These are phyloP conservation scores for Callosobruchus maculatus DNA, from an alignment of 2,888 invertebrate genomes.

Conservation along the genomic window DNA sequence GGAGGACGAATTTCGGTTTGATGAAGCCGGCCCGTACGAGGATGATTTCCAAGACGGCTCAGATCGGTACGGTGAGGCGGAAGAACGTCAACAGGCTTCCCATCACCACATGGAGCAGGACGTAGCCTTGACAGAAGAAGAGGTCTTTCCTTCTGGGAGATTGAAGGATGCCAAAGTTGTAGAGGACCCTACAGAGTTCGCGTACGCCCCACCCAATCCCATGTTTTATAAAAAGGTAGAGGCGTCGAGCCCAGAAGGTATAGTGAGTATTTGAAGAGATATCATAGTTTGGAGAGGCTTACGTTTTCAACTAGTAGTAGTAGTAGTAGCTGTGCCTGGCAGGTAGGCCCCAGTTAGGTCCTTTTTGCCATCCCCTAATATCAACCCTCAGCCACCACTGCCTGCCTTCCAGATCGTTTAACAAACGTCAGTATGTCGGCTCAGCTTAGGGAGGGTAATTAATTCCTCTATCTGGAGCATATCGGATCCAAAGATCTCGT, in stretches of 20 bases:
- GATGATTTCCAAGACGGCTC: background rate
- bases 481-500: too few species aligned
- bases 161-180: constrained; percentile 27
- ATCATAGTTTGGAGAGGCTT: background rate
- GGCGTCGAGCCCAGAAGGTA: background rate
- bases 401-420: too few species aligned
- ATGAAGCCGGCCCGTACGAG: background rate
- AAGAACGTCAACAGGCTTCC: background rate
- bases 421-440: too few species aligned
- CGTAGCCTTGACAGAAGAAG: constrained; percentile 4
- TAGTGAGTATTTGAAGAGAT: background rate
- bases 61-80: background rate
- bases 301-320: background rate
- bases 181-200: constrained; percentile 42
- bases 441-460: too few species aligned
- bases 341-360: too few species aligned
- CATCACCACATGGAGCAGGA: constrained; percentile 4
- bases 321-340: too few species aligned
- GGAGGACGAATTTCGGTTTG: constrained; percentile 35
- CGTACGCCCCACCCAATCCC: constrained; percentile 44
- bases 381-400: too few species aligned
- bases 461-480: too few species aligned
- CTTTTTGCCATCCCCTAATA: too few species aligned
- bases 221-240: constrained; percentile 37
- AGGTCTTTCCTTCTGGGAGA: constrained; percentile 18